Base-by-base conservation (phyloP, 2,888 invertebrate genomes). In the Leuctra nigra region DNA sequence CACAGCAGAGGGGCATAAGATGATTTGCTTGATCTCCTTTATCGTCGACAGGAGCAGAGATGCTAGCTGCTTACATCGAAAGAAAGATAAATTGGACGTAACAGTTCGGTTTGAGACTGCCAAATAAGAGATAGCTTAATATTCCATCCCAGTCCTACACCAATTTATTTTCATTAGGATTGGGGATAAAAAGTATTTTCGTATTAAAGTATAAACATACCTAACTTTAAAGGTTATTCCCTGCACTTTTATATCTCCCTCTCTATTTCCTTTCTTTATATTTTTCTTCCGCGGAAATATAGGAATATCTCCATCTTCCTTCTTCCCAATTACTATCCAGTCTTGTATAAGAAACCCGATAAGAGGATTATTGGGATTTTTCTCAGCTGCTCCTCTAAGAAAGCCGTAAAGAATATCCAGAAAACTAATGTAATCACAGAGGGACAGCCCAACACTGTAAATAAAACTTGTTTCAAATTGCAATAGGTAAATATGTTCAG, bases 81-180 rank as follows among this genome's bases (percentile, higher is more conserved):
- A 44, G 44, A 44, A 52, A 29, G 58, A 58, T 55, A 52, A 52
- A 58, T 58, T 52, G 55, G 58, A 13, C 20, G n/a, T n/a, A n/a
- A n/a, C 52, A 55, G 55, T 53, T 46, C 55, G 58, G 46, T 53
- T 50, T 44, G 55, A 41, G 58, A 58, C 55, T 57, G 46, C 41
- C 33, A 54, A 57, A 57, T 54, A n/a, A n/a, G 57, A 57, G 53
- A 55, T 52, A 33, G 44, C 54, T 58, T 50, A 33, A 53, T 58
- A 58, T 58, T 55, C 55, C 24, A 50, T 33, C 25, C 55, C 50
- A 52, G 58, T 55, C 41, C 35, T 14, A 14, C 38, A 29, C 55
- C 52, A 41, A 58, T 54, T 58, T 58, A 55, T 58, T 58, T 54
- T 57, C 57, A 57, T 57, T 56, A 57, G 57, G 44, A 22, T n/a